Conservation (phyloP, 53 echinoderm and acorn worm species). For the Zoroaster sp. region DNA sequence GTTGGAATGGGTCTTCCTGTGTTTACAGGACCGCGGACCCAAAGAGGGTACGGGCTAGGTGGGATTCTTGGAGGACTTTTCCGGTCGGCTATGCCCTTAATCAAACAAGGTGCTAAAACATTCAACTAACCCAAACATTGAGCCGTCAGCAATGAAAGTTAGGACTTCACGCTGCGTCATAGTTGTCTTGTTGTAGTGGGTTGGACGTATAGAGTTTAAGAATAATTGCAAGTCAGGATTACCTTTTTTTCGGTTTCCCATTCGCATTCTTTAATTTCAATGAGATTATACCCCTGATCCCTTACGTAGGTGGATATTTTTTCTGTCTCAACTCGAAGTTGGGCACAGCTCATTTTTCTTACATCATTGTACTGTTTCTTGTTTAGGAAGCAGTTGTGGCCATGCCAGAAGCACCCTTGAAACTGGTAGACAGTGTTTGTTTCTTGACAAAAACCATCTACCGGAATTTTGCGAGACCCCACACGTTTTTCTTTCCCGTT, state of each 20-base stretch:
- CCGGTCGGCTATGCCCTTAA: no score
- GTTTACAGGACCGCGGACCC: no score
- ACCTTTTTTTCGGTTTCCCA: not conserved
- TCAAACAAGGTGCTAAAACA: no score
- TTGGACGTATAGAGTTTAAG: not conserved
- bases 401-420: constrained; percentile 65
- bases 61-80: no score
- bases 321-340: not conserved
- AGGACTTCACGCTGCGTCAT: not conserved
- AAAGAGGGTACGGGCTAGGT: no score
- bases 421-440: constrained; percentile 60
- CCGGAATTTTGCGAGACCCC: constrained; percentile 10
- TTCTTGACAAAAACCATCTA: constrained; percentile 59
- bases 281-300: not conserved
- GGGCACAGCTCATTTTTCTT: not conserved
- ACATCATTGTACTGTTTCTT: not conserved
- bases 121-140: constrained; percentile 45
- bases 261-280: constrained; percentile 50
- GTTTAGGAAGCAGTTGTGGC: constrained; percentile 32
- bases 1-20: no score
- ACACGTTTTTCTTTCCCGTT: constrained; percentile 49
- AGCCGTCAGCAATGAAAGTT: not conserved
- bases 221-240: not conserved
- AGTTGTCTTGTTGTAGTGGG: not conserved
- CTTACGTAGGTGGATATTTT: constrained; percentile 4